Conservation (phyloP, 2,888 invertebrate species). For the Halictus quadricinctus region DNA sequence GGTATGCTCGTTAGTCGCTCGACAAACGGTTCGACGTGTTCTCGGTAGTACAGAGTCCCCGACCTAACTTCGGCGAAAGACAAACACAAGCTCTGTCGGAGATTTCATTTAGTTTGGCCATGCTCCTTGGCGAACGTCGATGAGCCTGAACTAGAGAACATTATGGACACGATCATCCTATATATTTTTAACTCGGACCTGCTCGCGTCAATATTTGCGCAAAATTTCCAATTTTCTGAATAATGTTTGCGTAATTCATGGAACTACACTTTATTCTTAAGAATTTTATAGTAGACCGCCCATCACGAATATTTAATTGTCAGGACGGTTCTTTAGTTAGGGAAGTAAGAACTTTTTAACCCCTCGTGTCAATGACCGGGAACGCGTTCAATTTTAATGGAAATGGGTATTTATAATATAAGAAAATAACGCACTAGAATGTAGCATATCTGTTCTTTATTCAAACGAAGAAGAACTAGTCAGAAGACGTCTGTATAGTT, state of each 20-base stretch:
- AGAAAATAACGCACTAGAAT: no score
- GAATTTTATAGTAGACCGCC: not conserved
- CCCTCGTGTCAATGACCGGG: no score
- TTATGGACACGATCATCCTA: not conserved
- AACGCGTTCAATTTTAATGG: no score
- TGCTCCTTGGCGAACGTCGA: not conserved
- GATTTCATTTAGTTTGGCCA: not conserved
- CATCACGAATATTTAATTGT: no score
- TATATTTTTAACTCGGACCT: not conserved
- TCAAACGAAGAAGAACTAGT: no score
- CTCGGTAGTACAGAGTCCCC: not conserved
- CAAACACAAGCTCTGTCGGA: not conserved
- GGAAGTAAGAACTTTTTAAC: no score
- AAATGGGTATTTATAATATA: no score
- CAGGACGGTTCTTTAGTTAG: no score
- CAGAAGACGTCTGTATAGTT: no score
- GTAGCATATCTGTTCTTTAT: no score
- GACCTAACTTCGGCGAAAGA: not conserved
- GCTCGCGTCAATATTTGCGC: not conserved
- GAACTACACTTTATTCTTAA: not conserved
- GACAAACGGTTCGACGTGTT: slow-evolving; percentile 1
- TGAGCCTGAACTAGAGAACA: not conserved
- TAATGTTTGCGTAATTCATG: not conserved
- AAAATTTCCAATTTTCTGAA: not conserved
- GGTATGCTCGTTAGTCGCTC: slow-evolving; percentile 1